Evolutionary conservation across 1,140 invertebrate species (phyloP), one percentile per base, ranked within the genome.

Genomic region (Calephelis virginiensis): DNA sequence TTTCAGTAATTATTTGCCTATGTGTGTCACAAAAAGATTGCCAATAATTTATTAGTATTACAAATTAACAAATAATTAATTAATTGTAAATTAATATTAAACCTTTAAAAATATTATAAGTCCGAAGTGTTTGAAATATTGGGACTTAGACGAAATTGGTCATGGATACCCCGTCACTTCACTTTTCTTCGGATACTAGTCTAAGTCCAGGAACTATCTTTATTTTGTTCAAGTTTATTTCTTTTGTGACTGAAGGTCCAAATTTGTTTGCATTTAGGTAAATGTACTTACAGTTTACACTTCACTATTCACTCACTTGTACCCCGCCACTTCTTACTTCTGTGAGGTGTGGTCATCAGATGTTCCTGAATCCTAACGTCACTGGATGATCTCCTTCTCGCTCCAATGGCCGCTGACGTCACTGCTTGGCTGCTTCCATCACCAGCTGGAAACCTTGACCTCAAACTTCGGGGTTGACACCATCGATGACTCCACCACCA

Each of bases 41-140:
- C 62, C 69, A 71, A n/a, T 64, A 38, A 8, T 67, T 60, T 38
- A 67, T 62, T 61, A 50, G 49, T 50, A 50, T 53, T 53, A 53
- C 2, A 17, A 53, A 6, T 10, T 53, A 17, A 53, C 49, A 28
- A 53, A 28, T 14, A 53, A 7, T 6, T 40, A 40, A 40, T 8
- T 40, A 40, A 40, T 8, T 7, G 8, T 40, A 6, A 40, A 1
- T 40, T 7, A 7, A 40, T 40, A 5, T 40, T 40, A 40, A 8
- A 50, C 6, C 5, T 13, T 50, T 14, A 50, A 50, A 50, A 50
- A 13, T 14, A 50, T 50, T 50, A 40, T 8, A 50, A 50, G 49
- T 50, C 13, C 8, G n/a, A 13, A 13, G 49, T 53, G 37, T 64
- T 64, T 50, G 49, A 53, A 40, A n/a, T 13, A 43, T 64, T 64